Percentiles rank a stretch among this genome's conserved stretches.
These are phyloP conservation scores for Apamea monoglypha DNA, from an alignment of 2,888 invertebrate species.

Conservation along the genomic window DNA sequence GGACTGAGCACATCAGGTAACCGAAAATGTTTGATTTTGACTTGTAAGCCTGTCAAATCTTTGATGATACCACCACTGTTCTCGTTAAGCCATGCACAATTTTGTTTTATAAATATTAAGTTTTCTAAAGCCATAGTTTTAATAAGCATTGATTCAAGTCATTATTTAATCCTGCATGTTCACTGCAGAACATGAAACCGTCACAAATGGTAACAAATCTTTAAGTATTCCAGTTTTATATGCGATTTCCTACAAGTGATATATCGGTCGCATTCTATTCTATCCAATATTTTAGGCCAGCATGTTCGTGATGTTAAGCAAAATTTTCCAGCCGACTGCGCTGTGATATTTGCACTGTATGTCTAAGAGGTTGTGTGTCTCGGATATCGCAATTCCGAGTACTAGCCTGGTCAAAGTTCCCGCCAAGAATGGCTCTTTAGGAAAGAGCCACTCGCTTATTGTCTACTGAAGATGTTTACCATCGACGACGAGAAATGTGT, in stretches of 20 bases:
- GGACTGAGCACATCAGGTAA: not conserved
- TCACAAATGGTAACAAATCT: not conserved
- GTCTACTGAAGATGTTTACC: slow-evolving; percentile 47
- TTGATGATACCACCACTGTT: not conserved
- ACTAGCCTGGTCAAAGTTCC: slow-evolving; percentile 38
- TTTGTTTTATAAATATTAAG: too few species aligned
- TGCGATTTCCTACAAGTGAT: slow-evolving; percentile 17
- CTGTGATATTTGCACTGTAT: slow-evolving; percentile 44
- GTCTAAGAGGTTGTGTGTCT: slow-evolving; percentile 50
- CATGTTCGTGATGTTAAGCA: slow-evolving; percentile 23
- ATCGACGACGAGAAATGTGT: slow-evolving; percentile 25
- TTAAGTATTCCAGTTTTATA: slow-evolving; percentile 5
- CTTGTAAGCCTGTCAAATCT: not conserved
- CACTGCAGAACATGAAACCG: not conserved
- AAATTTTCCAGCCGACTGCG: slow-evolving; percentile 27
- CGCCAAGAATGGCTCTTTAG: slow-evolving; percentile 26
- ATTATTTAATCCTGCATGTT: not conserved
- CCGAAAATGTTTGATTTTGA: not conserved
- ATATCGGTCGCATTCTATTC: slow-evolving; percentile 14
- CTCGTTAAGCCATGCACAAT: too few species aligned
- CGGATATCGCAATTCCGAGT: slow-evolving; percentile 52
- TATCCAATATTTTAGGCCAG: slow-evolving; percentile 21
- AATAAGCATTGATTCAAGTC: not conserved
- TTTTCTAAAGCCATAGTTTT: not conserved
- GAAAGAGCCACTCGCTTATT: slow-evolving; percentile 29